phyloP scores from a whole-genome alignment of 1,140 invertebrate species.

The Aphis craccivora region DNA sequence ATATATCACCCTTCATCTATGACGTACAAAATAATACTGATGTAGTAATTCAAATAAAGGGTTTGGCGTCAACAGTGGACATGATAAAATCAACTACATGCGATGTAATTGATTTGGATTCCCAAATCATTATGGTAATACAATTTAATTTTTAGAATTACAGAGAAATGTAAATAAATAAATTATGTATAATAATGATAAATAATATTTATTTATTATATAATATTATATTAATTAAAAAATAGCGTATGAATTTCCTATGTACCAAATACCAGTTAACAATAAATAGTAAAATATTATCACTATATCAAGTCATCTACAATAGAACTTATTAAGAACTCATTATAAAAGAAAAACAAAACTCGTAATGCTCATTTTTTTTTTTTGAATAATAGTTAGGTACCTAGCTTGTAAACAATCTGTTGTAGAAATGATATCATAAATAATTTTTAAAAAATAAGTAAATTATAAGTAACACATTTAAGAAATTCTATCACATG shows the following conservation, averaged over 20 bases:
- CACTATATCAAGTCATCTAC: background rate
- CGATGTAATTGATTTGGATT: conserved; percentile 47
- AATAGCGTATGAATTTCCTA: too few species aligned
- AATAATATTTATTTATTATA: background rate
- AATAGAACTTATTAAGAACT: background rate
- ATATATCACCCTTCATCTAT: conserved; percentile 48
- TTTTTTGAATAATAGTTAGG: background rate
- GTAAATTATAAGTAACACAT: background rate
- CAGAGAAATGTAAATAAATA: background rate
- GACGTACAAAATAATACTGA: conserved; percentile 40
- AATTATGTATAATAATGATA: background rate
- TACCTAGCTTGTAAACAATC: background rate
- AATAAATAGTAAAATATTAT: too few species aligned
- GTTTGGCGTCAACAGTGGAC: conserved; percentile 15
- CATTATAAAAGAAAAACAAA: background rate
- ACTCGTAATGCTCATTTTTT: background rate
- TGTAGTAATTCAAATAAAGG: conserved; percentile 32
- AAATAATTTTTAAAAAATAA: background rate
- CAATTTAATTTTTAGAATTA: conserved; percentile 10
- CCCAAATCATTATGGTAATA: conserved; percentile 31
- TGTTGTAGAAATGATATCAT: background rate
- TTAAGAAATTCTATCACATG: background rate
- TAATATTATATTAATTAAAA: too few species aligned
- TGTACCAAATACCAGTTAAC: too few species aligned
- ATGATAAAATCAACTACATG: background rate